A percentile compares a stretch with the other conserved stretches of the same genome.
Conservation (phyloP, 2,113 vertebrate species). For the Ammospiza caudacuta region DNA sequence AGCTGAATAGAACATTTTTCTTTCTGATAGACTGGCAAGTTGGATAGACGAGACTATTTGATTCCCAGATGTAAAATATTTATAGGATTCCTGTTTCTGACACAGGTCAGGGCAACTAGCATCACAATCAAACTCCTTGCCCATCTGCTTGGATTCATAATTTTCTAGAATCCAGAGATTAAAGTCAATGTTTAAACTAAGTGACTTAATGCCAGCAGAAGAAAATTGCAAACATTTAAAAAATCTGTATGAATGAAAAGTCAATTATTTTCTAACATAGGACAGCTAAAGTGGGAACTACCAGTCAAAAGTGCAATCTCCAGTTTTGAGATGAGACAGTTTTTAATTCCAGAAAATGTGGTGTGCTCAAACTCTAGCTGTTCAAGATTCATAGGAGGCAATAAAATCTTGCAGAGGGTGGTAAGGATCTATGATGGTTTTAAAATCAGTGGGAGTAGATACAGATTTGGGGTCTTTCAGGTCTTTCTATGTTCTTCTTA, state of each 20-base stretch:
- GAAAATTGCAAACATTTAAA: background rate
- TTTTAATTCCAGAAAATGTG: background rate
- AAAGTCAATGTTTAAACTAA: background rate
- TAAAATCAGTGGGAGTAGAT: background rate
- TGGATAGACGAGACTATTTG: background rate
- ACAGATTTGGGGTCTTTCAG: background rate
- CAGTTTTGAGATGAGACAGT: background rate
- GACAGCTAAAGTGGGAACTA: background rate
- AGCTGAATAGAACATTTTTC: background rate
- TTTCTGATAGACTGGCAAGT: background rate
- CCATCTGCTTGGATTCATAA: background rate
- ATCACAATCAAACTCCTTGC: background rate
- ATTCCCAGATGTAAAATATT: background rate
- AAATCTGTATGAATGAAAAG: fast-evolving
- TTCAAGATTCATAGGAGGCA: background rate
- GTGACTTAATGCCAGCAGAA: background rate
- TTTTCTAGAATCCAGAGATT: background rate
- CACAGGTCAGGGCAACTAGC: background rate
- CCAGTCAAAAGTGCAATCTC: background rate
- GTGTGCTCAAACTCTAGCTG: background rate
- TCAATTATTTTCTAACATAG: background rate
- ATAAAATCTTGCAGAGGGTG: background rate
- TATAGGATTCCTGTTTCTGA: background rate
- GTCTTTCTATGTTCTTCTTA: background rate
- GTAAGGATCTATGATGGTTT: background rate